Base-by-base conservation (phyloP, 2,797 vertebrate species). In the Labeo calbasu region DNA sequence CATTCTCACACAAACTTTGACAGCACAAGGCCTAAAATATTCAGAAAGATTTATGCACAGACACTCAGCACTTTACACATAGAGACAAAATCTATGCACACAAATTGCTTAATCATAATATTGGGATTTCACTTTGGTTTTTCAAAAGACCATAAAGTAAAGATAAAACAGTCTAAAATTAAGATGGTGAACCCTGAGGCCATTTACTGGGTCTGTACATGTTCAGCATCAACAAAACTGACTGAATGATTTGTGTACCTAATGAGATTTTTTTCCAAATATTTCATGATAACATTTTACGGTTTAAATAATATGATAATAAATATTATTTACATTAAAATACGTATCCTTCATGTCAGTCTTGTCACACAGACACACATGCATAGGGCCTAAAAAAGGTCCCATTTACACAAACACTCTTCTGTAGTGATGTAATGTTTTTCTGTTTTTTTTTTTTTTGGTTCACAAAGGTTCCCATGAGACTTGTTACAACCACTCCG, bases 381-480 rank as follows among this genome's bases (percentile, higher is more conserved):
- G 25, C 53, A 71, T 15, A 81, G 0, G 50, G 65, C 57, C 8
- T n/a, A 46, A 65, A 48, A 43, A 70, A 19, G 15, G 28, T 25
- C 48, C 1, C 1, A 2, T 75, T 46, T 0, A 57, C 15, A 83
- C n/a, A 69, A 46, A 69, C 36, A 48, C n/a, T 46, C 17, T 15
- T 40, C 28, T 68, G 59, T 40, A 43, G 50, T 83, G 51, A 77
- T 77, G 59, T 50, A 57, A 81, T 77, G 19, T 61, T 69, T 61
- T 68, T 75, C 32, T 69, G 72, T 55, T 48, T 21, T 32, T 32
- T 32, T 32, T 32, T 32, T 32, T 36, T 36, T 36, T 4, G 32
- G 4, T 36, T 36, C 32, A 36, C 32, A 36, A 36, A 36, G 32
- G 32, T 19, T 19, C 66, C 66, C 21, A 36, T 23, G 25, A 72